phyloP scores from a whole-genome alignment of 2,797 vertebrate species.

The Scomberomorus guttatus region DNA sequence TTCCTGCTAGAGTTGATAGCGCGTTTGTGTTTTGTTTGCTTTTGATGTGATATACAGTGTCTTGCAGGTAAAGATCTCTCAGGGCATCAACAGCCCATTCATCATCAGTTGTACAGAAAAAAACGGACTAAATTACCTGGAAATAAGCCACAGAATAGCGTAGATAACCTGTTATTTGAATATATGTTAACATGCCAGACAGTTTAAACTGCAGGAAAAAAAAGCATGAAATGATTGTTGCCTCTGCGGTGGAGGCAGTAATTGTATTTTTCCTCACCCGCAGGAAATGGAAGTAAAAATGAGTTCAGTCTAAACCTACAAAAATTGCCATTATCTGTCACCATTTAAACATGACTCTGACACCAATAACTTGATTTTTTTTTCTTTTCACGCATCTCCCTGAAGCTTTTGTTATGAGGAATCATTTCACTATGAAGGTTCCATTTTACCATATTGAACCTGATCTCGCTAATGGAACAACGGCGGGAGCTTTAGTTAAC shows the following conservation, averaged over 20 bases:
- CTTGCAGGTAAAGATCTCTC: conserved; percentile 67
- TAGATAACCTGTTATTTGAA: conserved; percentile 46
- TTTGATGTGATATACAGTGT: conserved; percentile 71
- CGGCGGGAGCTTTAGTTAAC: conserved; percentile 55
- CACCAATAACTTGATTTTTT: conserved; percentile 71
- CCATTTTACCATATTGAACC: conserved; percentile 61
- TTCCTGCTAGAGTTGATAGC: conserved; percentile 70
- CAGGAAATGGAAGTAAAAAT: conserved; percentile 70
- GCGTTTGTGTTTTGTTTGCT: conserved; percentile 65
- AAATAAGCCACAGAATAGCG: conserved; percentile 30
- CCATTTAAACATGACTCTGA: conserved; percentile 74
- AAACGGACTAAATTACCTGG: conserved; percentile 23
- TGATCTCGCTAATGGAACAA: conserved; percentile 63
- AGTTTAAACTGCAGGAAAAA: conserved; percentile 31
- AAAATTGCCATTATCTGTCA: conserved; percentile 81
- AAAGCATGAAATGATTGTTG: conserved; percentile 57
- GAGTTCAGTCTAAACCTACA: conserved; percentile 63
- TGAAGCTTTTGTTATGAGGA: conserved; percentile 65
- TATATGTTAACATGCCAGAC: conserved; percentile 44
- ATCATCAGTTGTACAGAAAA: conserved; percentile 51
- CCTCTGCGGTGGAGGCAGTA: conserved; percentile 56
- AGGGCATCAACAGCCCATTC: conserved; percentile 59
- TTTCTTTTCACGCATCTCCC: conserved; percentile 49
- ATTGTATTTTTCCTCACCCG: conserved; percentile 68
- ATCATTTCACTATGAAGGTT: conserved; percentile 65